A percentile compares a stretch with the other conserved stretches of the same genome.
These are phyloP conservation scores for Hystrix brachyura DNA, from an alignment of 2,113 vertebrate species.

Conservation along the genomic window DNA sequence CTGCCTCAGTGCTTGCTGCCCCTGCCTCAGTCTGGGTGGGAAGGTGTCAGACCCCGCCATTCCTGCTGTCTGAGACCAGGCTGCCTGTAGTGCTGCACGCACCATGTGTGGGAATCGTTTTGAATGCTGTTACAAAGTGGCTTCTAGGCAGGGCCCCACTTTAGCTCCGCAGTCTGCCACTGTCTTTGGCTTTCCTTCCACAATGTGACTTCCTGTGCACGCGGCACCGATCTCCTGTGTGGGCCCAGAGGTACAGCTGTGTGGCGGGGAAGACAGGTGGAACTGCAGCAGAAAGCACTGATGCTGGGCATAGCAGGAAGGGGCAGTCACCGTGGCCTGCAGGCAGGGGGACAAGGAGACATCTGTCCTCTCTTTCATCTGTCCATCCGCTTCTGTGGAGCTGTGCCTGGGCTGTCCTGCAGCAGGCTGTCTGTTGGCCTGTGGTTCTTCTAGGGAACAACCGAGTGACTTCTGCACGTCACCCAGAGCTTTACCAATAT, in stretches of 20 bases:
- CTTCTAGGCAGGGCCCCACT: not conserved
- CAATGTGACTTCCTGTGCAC: not conserved
- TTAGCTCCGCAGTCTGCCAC: not conserved
- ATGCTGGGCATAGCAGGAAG: not conserved
- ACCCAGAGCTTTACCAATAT: rapidly evolving
- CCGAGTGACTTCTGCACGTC: rapidly evolving
- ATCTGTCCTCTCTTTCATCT: rapidly evolving
- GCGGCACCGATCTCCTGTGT: not conserved
- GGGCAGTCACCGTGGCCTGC: not conserved
- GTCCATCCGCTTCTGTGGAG: rapidly evolving
- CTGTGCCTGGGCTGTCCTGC: not conserved
- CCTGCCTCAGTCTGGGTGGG: no score
- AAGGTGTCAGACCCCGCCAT: not conserved
- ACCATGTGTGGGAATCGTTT: not conserved
- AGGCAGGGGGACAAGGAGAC: rapidly evolving
- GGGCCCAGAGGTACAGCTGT: rapidly evolving
- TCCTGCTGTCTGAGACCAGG: not conserved
- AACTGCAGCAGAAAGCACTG: not conserved
- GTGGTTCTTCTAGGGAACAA: rapidly evolving
- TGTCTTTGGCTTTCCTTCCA: not conserved
- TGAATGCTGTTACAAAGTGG: not conserved
- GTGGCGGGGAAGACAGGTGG: not conserved
- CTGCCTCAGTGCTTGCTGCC: no score
- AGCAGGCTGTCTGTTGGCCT: not conserved
- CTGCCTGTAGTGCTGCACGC: not conserved